Conservation (phyloP, 2,888 invertebrate genomes). For the Cheilosia variabilis region DNA sequence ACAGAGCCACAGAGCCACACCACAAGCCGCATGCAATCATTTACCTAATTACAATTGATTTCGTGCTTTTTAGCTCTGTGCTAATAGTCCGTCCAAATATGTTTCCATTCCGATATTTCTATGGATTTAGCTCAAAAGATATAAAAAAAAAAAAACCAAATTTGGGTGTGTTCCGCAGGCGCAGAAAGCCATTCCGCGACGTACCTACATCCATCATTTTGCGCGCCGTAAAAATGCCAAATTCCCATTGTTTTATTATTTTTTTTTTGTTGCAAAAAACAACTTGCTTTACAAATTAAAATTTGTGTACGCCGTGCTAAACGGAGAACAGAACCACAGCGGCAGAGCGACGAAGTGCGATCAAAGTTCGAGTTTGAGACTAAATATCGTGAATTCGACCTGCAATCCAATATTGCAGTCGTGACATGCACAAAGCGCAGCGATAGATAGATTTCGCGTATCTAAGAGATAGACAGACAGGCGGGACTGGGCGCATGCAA, state of each 20-base stretch:
- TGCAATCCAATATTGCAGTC: constrained; percentile 49
- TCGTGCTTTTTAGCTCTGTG: constrained; percentile 38
- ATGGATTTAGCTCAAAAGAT: constrained; percentile 23
- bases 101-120: constrained; percentile 27
- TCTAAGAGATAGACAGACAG: constrained; percentile 37
- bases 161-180: constrained; percentile 67
- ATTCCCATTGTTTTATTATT: constrained; percentile 62
- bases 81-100: constrained; percentile 52
- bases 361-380: constrained; percentile 54
- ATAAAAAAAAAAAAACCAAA: neutral
- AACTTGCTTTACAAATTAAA: constrained; percentile 34
- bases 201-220: constrained; percentile 59
- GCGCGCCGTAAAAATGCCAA: constrained; percentile 60
- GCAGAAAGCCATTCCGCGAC: neutral
- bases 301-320: constrained; percentile 23
- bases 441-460: constrained; percentile 58
- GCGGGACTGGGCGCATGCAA: constrained; percentile 4
- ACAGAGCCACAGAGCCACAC: constrained; percentile 3
- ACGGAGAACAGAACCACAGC: too few relatives aligned
- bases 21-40: constrained; percentile 43
- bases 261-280: too few relatives aligned
- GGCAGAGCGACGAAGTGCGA: neutral
- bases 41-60: constrained; percentile 70
- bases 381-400: constrained; percentile 53
- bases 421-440: constrained; percentile 67